Evolutionary conservation across 2,888 invertebrate species (phyloP), one percentile per base, ranked within the genome.

Genomic region (Toxonevra muliebris): DNA sequence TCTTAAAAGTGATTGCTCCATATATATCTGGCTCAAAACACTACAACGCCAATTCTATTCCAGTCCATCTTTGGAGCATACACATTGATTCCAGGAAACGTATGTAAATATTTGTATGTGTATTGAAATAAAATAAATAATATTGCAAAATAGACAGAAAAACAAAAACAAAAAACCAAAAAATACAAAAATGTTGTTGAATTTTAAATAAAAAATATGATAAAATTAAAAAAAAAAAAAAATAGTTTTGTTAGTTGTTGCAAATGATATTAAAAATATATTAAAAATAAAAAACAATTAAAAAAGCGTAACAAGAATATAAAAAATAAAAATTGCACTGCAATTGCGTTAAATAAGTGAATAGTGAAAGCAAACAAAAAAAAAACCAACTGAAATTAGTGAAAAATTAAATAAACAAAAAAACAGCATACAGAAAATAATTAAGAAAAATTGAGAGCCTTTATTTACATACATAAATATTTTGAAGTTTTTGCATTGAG

Each of bases 231-330:
- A 63, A 53, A 55, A 55, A 65, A 66, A 57, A 68, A 74, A 69
- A 58, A 70, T 73, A 75, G 74, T 78, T 74, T 76, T 77, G 77
- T 78, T 79, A 79, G 79, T 81, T 80, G 79, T 80, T 81, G 78
- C 76, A 76, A 73, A 70, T 65, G 69, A 73, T 73, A 72, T 43
- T 30, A 64, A 65, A 65, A 19, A n/a, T 58, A 65, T 17, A 55
- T 15, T 11, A 58, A 57, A 53, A 55, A 3, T 7, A 50, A 43
- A 52, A 43, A 65, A 48, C 11, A 12, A 63, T 20, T 48, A 43
- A 59, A 59, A 19, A 62, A 59, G 13, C 17, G 20, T 20, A 66
- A 48, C 20, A 12, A 63, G 20, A 30, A 20, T 65, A 66, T 61
- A 69, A 60, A 72, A 75, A 74, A 54, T 64, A 73, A 77, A 57